Evolutionary conservation across 2,113 vertebrate genomes (phyloP).

Genomic region (Physeter macrocephalus): DNA sequence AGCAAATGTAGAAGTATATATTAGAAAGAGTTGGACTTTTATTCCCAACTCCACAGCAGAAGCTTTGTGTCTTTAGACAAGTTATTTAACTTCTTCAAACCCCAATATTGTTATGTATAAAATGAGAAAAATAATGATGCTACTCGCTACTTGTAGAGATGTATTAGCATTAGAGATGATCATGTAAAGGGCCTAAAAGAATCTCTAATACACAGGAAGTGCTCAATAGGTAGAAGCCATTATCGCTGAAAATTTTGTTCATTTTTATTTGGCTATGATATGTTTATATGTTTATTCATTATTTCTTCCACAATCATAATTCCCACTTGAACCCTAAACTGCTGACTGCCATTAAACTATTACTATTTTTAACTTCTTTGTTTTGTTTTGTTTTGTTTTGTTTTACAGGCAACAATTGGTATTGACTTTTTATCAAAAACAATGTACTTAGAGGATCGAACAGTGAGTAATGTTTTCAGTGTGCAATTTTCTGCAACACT

Average conservation of each 20-base stretch:
- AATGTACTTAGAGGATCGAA: conserved; percentile 99
- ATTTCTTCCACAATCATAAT: neutral
- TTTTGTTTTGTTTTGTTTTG: conserved; percentile 27
- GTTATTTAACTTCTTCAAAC: neutral
- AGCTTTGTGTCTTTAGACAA: neutral
- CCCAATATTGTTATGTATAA: neutral
- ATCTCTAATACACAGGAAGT: neutral
- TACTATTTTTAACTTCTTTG: neutral
- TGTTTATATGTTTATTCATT: conserved; percentile 29
- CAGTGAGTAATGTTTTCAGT: conserved; percentile 88
- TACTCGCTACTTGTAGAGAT: neutral
- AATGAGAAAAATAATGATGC: conserved; percentile 14
- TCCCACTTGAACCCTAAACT: conserved; percentile 24
- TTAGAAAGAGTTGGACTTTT: neutral
- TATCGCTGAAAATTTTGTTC: conserved; percentile 30
- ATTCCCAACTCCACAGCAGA: neutral
- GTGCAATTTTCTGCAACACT: conserved; percentile 31
- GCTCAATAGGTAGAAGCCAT: neutral
- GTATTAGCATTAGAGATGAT: neutral
- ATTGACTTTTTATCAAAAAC: conserved; percentile 99
- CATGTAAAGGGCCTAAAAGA: conserved; percentile 1
- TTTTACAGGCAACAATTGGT: conserved; percentile 96
- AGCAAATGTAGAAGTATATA: neutral
- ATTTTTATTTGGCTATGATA: neutral
- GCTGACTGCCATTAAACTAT: neutral